Base-by-base conservation (phyloP, 2,797 vertebrate genomes). In the Heliangelus exortis region DNA sequence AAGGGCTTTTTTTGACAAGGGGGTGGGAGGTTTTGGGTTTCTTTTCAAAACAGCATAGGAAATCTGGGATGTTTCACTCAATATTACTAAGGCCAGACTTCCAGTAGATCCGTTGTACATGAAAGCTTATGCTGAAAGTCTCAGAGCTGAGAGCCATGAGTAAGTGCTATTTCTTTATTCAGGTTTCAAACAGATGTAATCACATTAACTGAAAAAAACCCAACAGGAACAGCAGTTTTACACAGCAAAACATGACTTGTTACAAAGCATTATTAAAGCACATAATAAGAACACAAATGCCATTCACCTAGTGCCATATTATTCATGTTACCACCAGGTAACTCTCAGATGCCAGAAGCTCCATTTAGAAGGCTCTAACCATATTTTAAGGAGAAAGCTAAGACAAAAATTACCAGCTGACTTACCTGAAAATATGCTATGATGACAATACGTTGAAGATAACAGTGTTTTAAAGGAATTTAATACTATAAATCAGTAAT, bases 81-180 rank as follows among this genome's bases (percentile, higher is more conserved):
- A 81, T 74, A 88, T 71, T 58, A 86, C 74, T 76, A 91, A 88
- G 81, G 75, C 61, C 53, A n/a, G 62, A 81, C 77, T 82, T 81
- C 54, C 69, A 41, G 90, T 72, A 12, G 3, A 89, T 73, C 58
- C 45, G 51, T 51, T 62, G 76, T 48, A 33, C 11, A 1, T 11
- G 54, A 61, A 85, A 81, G 66, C 53, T 66, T 84, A 75, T 4
- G 20, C 31, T 73, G 77, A 16, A 80, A 58, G 59, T 29, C 74
- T 73, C 55, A 75, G 41, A 88, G 68, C 51, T 4, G 9, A 61
- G 21, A 23, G 66, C 51, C 4, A 3, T 7, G 16, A 78, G 0
- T 43, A 89, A 87, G 9, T 26, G 51, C 51, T 28, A 14, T 45
- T 82, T 87, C 74, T 84, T 91, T 86, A 39, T 71, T 73, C 63